Base-by-base conservation (phyloP, 2,113 vertebrate genomes). In the Sinocyclocheilus maitianheensis region DNA sequence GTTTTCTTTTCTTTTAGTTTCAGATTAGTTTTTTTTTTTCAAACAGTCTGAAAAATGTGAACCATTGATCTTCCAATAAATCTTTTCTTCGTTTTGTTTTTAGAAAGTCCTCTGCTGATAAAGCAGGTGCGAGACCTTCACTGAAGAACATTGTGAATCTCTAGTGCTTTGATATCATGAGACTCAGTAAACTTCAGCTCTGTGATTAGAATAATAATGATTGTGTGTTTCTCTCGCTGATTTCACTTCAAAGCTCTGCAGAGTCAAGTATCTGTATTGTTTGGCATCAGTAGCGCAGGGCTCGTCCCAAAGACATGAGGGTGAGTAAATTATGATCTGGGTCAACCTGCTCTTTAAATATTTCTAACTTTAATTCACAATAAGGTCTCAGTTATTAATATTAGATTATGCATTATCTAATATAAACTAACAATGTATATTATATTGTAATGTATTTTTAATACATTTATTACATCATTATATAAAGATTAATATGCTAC, bases 171-270 rank as follows among this genome's bases (percentile, higher is more conserved):
- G 48, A 55, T 30, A 53, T 77, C 3, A 0, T 53, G 14, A 77
- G 5, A 77, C 75, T 77, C 48, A 4, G 24, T 34, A 77, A 77
- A 77, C 75, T 55, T 77, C 48, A 77, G 14, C 48, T 55, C 22
- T 34, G 48, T 55, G 48, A 30, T 77, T 18, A 26, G 75, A 77
- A 77, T 77, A 10, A 6, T 30, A 77, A 77, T 30, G 14, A 30
- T 14, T 77, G 43, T 48, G 46, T 5, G 30, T 71, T 71, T 40
- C 67, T 71, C 34, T 40, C 4, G 34, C 67, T 40, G 3, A 9
- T 40, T 4, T 71, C 30, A 11, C 34, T 40, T 71, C 18, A 40
- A 0, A 22, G 8, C 1, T 0, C 34, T 22, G 18, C 16, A 2
- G 9, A 43, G 9, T 12, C 0, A 1, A 43, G 3, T 43, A 43